Conservation (phyloP, 2,888 invertebrate genomes). For the Troglohyphantes excavatus region DNA sequence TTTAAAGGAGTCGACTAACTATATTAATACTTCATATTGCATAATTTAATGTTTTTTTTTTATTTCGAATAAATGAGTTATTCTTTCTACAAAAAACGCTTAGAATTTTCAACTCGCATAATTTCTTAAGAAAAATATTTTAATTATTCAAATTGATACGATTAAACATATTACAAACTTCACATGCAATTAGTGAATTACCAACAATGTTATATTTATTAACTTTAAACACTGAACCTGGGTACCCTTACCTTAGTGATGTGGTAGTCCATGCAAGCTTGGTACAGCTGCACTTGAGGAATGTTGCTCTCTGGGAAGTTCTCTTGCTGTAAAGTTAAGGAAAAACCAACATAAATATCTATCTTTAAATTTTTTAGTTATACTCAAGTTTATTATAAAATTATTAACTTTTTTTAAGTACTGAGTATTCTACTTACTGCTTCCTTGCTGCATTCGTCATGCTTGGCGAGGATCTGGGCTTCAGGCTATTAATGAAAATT, state of each 20-base stretch:
- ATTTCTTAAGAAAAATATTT: too few relatives aligned
- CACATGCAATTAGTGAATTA: not conserved
- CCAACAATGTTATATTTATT: not conserved
- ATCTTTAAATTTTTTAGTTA: not conserved
- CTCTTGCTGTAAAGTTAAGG: constrained; percentile 58
- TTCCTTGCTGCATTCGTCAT: constrained; percentile 79
- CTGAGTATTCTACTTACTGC: constrained; percentile 68
- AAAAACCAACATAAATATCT: not conserved
- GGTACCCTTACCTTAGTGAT: constrained; percentile 76
- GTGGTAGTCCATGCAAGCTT: constrained; percentile 80
- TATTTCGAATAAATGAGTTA: too few relatives aligned
- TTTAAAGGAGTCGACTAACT: too few relatives aligned
- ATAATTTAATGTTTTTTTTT: too few relatives aligned
- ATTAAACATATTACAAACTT: too few relatives aligned
- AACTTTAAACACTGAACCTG: too few relatives aligned
- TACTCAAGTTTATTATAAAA: not conserved
- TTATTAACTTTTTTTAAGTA: not conserved
- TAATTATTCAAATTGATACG: too few relatives aligned
- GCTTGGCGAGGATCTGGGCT: constrained; percentile 75
- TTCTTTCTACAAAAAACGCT: too few relatives aligned
- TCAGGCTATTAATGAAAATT: constrained; percentile 61
- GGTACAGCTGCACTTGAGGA: constrained; percentile 80
- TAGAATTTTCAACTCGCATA: too few relatives aligned
- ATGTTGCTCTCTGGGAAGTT: constrained; percentile 75
- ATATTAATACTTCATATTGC: too few relatives aligned